Evolutionary conservation across 2,888 invertebrate species (phyloP).

Genomic region (Cataglyphis altisquamis): DNA sequence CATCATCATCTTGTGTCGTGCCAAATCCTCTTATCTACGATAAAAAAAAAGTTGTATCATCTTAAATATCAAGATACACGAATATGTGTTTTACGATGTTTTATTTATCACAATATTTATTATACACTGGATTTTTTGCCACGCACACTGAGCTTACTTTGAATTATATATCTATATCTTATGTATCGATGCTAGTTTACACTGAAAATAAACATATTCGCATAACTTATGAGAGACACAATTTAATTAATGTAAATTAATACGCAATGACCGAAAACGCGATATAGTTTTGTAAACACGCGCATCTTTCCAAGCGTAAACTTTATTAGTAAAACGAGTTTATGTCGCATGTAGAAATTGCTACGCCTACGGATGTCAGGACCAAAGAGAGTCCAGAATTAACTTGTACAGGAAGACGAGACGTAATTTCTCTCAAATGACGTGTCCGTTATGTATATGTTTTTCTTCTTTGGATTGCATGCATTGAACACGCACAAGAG

Average conservation of each 20-base stretch:
- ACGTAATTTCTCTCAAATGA: not conserved
- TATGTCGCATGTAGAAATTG: not conserved
- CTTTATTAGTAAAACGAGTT: conserved; percentile 22
- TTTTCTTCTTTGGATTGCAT: not conserved
- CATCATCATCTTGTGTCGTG: conserved; percentile 23
- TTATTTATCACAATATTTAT: not conserved
- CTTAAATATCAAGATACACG: not conserved
- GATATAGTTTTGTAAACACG: conserved; percentile 16
- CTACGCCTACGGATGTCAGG: not conserved
- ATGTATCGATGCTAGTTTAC: not conserved
- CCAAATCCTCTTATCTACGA: not conserved
- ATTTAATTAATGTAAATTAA: conserved; percentile 18
- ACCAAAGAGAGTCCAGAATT: not conserved
- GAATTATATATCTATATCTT: not conserved
- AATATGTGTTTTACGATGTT: not conserved
- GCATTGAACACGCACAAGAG: not conserved
- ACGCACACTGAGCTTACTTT: not conserved
- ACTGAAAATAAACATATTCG: not conserved
- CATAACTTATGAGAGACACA: not conserved
- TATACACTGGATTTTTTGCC: too few species aligned
- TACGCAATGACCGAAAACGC: not conserved
- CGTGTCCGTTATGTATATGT: not conserved
- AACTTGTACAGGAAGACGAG: not conserved
- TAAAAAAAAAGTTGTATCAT: not conserved
- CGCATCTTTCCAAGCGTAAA: conserved; percentile 3